phyloP scores from a whole-genome alignment of 1,140 invertebrate genomes.

The Druon quercuslanigerum region DNA sequence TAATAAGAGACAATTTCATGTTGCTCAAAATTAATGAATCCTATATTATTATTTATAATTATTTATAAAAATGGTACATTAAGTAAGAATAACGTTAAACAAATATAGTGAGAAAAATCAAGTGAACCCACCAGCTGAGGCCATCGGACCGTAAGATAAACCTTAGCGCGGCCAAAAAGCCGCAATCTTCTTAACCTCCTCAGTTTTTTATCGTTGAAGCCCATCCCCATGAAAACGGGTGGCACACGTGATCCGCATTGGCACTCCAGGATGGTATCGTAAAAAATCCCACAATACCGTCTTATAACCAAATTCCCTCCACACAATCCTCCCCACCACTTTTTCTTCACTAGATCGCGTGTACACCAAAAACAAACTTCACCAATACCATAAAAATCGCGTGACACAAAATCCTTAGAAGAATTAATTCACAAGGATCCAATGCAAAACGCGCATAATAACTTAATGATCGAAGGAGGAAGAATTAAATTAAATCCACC shows the following conservation, averaged over 20 bases:
- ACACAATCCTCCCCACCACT: constrained; percentile 43
- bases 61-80: too few species aligned
- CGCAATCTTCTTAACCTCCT: constrained; percentile 77
- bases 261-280: constrained; percentile 72
- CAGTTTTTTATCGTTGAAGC: constrained; percentile 78
- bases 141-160: constrained; percentile 80
- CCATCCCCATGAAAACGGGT: constrained; percentile 75
- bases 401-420: background rate
- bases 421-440: too few species aligned
- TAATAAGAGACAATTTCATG: too few species aligned
- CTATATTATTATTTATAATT: too few species aligned
- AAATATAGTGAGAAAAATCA: constrained; percentile 3
- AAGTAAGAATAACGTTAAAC: background rate
- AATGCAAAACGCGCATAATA: too few species aligned
- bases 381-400: background rate
- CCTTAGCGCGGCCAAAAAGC: constrained; percentile 80
- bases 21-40: background rate
- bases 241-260: constrained; percentile 73
- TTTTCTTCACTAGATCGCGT: background rate
- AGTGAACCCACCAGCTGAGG: constrained; percentile 76
- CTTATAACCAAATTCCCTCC: constrained; percentile 35
- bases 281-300: constrained; percentile 53
- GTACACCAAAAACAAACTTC: background rate
- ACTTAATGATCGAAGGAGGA: too few species aligned
- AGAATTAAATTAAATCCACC: too few species aligned